These are phyloP conservation scores for Chelonoidis abingdonii DNA, from an alignment of 2,113 vertebrate genomes.

Conservation along the genomic window DNA sequence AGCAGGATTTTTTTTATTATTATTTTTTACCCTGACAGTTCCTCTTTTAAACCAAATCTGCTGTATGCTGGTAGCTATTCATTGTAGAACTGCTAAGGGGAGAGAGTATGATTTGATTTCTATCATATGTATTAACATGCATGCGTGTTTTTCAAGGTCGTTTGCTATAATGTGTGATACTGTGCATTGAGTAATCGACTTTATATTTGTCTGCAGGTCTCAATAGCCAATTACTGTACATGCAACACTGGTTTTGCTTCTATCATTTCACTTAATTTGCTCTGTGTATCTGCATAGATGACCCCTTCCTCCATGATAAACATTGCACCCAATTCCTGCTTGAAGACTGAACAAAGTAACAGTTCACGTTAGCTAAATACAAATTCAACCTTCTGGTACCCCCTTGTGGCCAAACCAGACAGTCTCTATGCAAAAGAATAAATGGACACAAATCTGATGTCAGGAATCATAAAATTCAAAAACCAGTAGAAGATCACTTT, in stretches of 20 bases:
- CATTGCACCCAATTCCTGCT: background rate
- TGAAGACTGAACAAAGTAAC: background rate
- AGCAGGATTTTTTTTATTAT: too few relatives aligned
- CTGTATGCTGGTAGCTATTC: background rate
- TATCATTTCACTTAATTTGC: background rate
- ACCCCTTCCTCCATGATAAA: background rate
- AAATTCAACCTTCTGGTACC: conserved; percentile 6
- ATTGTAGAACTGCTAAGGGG: background rate
- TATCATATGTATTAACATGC: background rate
- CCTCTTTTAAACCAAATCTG: background rate
- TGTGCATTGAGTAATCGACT: background rate
- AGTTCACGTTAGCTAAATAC: background rate
- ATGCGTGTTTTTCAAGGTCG: background rate
- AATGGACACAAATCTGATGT: too few relatives aligned
- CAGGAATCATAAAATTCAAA: too few relatives aligned
- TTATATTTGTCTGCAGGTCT: background rate
- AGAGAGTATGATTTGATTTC: background rate
- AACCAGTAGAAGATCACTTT: too few relatives aligned
- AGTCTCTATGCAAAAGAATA: too few relatives aligned
- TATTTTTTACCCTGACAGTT: background rate
- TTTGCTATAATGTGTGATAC: background rate
- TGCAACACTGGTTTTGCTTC: background rate
- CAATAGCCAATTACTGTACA: background rate
- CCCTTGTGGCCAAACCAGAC: conserved; percentile 1
- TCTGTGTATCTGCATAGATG: background rate